These are phyloP conservation scores for Orussus abietinus DNA, from an alignment of 1,140 invertebrate genomes.

Conservation along the genomic window DNA sequence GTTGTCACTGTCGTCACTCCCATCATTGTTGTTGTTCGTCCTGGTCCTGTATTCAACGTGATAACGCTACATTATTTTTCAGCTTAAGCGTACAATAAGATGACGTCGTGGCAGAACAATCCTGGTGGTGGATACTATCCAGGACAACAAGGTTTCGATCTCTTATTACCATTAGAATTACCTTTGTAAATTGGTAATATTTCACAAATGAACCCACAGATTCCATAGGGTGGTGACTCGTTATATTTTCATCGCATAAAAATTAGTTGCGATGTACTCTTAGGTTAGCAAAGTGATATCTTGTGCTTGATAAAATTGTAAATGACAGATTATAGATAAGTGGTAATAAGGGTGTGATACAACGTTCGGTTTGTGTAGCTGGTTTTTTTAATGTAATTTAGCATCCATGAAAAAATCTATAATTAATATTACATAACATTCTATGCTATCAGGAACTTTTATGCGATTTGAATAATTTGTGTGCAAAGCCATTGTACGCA, in stretches of 20 bases:
- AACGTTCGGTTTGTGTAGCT: no score
- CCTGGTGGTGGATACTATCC: constrained; percentile 42
- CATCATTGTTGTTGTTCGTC: constrained; percentile 3
- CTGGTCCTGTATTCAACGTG: constrained; percentile 9
- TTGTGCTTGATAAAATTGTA: no score
- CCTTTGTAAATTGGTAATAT: constrained; percentile 13
- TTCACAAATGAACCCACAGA: constrained; percentile 1
- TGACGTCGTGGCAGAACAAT: constrained; percentile 44
- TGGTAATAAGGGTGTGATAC: no score
- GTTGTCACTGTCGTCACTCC: neutral
- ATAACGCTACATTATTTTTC: constrained; percentile 43
- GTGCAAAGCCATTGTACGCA: constrained; percentile 6
- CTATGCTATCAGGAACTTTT: constrained; percentile 6
- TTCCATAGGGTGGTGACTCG: neutral
- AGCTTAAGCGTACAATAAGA: constrained; percentile 39
- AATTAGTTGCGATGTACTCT: no score
- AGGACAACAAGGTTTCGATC: constrained; percentile 44
- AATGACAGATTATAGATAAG: no score
- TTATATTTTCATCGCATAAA: neutral
- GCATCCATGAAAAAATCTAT: neutral
- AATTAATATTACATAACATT: neutral
- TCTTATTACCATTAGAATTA: constrained; percentile 19
- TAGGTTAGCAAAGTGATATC: no score
- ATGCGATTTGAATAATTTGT: neutral
- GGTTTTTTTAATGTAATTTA: no score